Base-by-base conservation (phyloP, 1,140 invertebrate species). In the Apis cerana region DNA sequence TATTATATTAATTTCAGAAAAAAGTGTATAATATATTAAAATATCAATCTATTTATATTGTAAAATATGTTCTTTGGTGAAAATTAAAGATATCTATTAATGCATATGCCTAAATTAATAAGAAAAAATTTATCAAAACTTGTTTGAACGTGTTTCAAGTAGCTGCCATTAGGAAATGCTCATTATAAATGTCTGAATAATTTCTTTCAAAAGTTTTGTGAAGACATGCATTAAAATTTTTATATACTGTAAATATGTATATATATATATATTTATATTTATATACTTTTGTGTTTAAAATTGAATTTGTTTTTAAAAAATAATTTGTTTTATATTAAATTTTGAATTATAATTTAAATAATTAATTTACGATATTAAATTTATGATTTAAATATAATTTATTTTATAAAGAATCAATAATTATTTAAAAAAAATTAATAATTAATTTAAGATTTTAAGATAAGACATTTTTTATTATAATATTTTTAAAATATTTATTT, bases 61-160 rank as follows among this genome's bases (percentile, higher is more conserved):
- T 75, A 62, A 58, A n/a, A 52, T 54, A 74, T 50, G 23, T 74
- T 59, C 10, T 74, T 48, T 75, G 33, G 54, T 56, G 43, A 80
- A 54, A 21, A 12, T 11, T 43, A 23, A 80, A 65, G 61, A 76
- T 64, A 74, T 72, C 17, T 69, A 50, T 52, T n/a, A 8, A n/a
- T 27, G 61, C 23, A n/a, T 19, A 68, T 48, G 62, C 43, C 7
- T 58, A 13, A 52, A 74, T 58, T 69, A 59, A 69, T 48, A 17
- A 56, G 56, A n/a, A 33, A 68, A 23, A 68, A 68, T 61, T 68
- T 72, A 75, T 87, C 52, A 59, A 79, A 68, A 89, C 72, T 72
- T 75, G 85, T 85, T 67, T 70, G 52, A 79, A 85, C 69, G 58
- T 83, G 88, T 80, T 80, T 70, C 80, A 58, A 85, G 56, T 74